Conservation (phyloP, 1,140 invertebrate species). For the Sesamia nonagrioides region DNA sequence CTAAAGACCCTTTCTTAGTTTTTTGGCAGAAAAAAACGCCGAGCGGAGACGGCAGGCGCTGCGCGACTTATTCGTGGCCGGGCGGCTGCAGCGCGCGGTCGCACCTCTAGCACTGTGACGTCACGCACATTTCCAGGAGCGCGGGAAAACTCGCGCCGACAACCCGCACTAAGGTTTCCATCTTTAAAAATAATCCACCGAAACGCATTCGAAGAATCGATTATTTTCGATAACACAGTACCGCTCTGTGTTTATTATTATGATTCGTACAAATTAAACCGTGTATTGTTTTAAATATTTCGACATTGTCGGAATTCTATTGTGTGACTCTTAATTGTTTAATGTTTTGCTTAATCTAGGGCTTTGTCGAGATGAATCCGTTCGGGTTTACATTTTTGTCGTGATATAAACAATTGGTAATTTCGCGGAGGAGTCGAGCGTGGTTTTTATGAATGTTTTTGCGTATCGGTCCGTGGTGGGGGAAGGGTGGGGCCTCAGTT, state of each 20-base stretch:
- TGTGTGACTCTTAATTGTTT: slow-evolving; percentile 77
- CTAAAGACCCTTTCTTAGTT: slow-evolving; percentile 79
- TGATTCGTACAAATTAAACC: slow-evolving; percentile 76
- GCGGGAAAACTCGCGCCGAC: slow-evolving; percentile 73
- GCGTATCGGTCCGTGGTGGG: slow-evolving; percentile 78
- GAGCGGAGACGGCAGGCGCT: slow-evolving; percentile 60
- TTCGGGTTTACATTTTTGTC: slow-evolving; percentile 74
- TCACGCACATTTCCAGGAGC: slow-evolving; percentile 68
- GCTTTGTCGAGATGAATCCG: slow-evolving; percentile 63
- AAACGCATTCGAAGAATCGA: slow-evolving; percentile 60
- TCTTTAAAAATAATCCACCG: slow-evolving; percentile 49
- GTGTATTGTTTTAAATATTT: slow-evolving; percentile 80
- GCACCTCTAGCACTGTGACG: slow-evolving; percentile 58
- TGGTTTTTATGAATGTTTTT: slow-evolving; percentile 87
- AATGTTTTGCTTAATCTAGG: slow-evolving; percentile 67
- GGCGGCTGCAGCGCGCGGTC: slow-evolving; percentile 79
- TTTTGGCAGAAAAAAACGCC: slow-evolving; percentile 82
- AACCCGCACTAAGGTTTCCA: slow-evolving; percentile 45
- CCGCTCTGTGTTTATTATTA: slow-evolving; percentile 75
- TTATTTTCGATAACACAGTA: slow-evolving; percentile 70
- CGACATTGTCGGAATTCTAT: slow-evolving; percentile 77
- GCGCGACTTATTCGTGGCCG: slow-evolving; percentile 75
- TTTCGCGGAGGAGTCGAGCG: slow-evolving; percentile 80
- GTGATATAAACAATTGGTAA: slow-evolving; percentile 82
- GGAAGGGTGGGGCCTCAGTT: slow-evolving; percentile 82